Base-by-base conservation (phyloP, 2,888 invertebrate species). In the Globia sparganii region DNA sequence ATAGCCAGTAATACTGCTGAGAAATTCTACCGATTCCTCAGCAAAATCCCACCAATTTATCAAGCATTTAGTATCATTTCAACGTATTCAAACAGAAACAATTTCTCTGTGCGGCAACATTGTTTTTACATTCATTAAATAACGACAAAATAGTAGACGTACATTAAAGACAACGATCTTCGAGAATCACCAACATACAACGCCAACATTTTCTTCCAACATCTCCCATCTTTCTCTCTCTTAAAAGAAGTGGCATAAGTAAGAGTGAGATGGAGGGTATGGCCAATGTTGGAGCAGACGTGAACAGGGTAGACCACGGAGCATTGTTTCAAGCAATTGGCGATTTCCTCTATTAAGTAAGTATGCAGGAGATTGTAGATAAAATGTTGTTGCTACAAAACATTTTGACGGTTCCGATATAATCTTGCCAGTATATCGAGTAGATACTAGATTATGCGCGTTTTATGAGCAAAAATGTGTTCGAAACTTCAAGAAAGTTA, bases 341-440 rank as follows among this genome's bases (percentile, higher is more conserved):
- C 93, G 93, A 94, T 95, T 96, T 96, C 96, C 96, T 95, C 93
- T 93, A 93, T 93, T 94, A 93, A 92, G 90, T 91, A 92, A 92
- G 92, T 92, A 92, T 91, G 91, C 92, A 90, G 85, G 88, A 92
- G 95, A 95, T 95, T 87, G 75, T 59, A 92, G 95, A 96, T 95
- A 94, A 91, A 91, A 88, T 78, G 77, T 86, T 91, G 91, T 92
- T 92, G 89, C 87, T 91, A 93, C 95, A 93, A 95, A 95, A 95
- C 93, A 95, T 94, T 95, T 94, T 95, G 95, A 94, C 93, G 93
- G 91, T 88, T 72, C 77, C 80, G 91, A 92, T 92, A 65, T 31
- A 88, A 92, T 91, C 91, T 70, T 25, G 66, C 37, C 53, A 62
- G 75, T 80, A 84, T 77, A 87, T 86, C 72, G 80, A 85, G 87